Conservation (phyloP, 1,140 invertebrate genomes). For the Megalopta genalis region DNA sequence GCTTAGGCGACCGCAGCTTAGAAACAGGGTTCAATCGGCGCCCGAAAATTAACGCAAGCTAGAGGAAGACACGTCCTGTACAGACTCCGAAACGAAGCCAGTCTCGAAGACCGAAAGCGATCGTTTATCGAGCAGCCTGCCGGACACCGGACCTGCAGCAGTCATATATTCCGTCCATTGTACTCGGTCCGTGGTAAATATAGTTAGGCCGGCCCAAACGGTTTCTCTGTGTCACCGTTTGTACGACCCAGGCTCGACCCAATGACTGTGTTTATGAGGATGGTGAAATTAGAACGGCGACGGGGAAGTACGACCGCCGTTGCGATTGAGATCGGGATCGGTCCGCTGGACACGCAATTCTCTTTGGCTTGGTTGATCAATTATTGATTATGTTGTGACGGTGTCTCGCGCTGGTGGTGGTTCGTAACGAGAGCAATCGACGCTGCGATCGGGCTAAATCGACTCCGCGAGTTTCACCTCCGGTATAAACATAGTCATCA, state of each 20-base stretch:
- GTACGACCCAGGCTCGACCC: slow-evolving; percentile 30
- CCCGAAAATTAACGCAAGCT: too few species aligned
- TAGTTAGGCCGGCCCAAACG: slow-evolving; percentile 5
- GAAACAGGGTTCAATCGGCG: neutral
- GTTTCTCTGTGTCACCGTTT: neutral
- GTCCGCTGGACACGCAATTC: neutral
- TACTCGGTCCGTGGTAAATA: slow-evolving; percentile 11
- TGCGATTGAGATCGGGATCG: neutral
- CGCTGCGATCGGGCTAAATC: neutral
- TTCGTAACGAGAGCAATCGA: slow-evolving; percentile 1
- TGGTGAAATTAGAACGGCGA: slow-evolving; percentile 49
- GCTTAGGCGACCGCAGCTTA: neutral
- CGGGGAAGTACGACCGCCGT: neutral
- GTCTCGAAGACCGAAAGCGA: neutral
- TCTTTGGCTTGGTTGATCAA: too few species aligned
- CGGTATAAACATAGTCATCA: slow-evolving; percentile 60
- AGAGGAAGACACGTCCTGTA: neutral
- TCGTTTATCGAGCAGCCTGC: slow-evolving; percentile 19
- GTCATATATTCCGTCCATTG: slow-evolving; percentile 26
- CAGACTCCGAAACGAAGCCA: neutral
- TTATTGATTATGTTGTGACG: slow-evolving; percentile 8
- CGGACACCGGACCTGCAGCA: neutral
- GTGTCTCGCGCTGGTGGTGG: slow-evolving; percentile 51
- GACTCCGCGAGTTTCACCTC: slow-evolving; percentile 51
- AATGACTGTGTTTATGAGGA: slow-evolving; percentile 61